These are phyloP conservation scores for Caenorhabditis zanzibari DNA, from an alignment of 2,888 invertebrate genomes.

Conservation along the genomic window DNA sequence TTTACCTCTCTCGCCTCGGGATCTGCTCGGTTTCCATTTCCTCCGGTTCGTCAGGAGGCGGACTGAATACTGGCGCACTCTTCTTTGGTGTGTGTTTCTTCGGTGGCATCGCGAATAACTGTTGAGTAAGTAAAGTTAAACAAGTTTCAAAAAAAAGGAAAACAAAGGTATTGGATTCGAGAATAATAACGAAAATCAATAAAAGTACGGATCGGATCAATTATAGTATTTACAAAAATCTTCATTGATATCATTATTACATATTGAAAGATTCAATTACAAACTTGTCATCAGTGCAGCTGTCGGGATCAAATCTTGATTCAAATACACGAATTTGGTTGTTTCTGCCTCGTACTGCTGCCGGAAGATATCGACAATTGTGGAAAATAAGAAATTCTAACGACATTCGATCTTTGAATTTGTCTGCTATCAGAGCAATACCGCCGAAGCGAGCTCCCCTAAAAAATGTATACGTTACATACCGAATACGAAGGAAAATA, in stretches of 20 bases:
- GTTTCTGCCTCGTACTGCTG: constrained; percentile 68
- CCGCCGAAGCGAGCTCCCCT: constrained; percentile 49
- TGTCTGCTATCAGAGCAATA: constrained; percentile 57
- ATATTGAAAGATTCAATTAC: constrained; percentile 53
- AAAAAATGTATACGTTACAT: neutral
- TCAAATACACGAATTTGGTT: constrained; percentile 46
- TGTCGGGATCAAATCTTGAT: constrained; percentile 54
- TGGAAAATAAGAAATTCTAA: constrained; percentile 79
- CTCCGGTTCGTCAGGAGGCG: neutral
- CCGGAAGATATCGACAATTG: constrained; percentile 76
- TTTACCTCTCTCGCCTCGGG: neutral
- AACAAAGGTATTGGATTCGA: neutral
- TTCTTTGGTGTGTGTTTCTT: neutral
- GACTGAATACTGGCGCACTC: neutral
- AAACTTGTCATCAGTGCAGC: constrained; percentile 49
- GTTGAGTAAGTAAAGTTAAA: neutral
- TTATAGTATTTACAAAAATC: constrained; percentile 35
- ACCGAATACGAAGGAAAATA: neutral
- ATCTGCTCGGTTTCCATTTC: neutral
- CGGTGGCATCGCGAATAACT: neutral
- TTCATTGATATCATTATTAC: constrained; percentile 49
- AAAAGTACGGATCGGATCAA: neutral
- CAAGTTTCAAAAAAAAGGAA: neutral
- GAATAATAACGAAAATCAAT: constrained; percentile 12
- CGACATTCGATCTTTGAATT: constrained; percentile 42